Base-by-base conservation (phyloP, 64 coral and sea anemone species). In the Actinia equina region DNA sequence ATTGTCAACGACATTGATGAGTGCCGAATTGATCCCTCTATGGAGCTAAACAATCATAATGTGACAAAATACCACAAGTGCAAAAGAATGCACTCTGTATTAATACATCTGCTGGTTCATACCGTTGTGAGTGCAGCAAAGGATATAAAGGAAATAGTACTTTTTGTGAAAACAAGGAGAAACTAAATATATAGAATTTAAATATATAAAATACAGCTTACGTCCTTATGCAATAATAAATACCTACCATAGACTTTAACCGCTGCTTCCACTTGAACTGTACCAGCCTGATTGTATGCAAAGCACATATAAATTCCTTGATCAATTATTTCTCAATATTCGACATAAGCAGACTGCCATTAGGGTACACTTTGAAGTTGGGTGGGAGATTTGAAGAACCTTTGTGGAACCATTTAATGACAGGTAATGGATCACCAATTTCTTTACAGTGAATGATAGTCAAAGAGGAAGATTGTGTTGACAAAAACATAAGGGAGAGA, bases 221-320 rank as follows among this genome's bases (percentile, higher is more conserved):
- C 30, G 13, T 2, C 11, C 6, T 57, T 13, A 12, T 57, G 10
- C 11, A 57, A 6, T 57, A 57, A 2, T 82, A 17, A 54, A 22
- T 82, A 82, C 90, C 87, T 44, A 92, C 90, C 84, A 70, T 87
- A 92, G 14, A 92, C 90, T 37, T 37, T 92, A 19, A 92, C 84
- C 37, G 64, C 64, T 44, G 84, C 80, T 58, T 92, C 25, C 23
- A 23, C 71, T 54, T 65, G 22, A 25, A 59, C 41, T 1, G 77
- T 92, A 60, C 86, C 86, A 25, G 84, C 76, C 15, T 11, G 64
- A 42, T 86, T 92, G 43, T 25, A 20, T 6, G 90, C 90, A n/a
- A 23, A 87, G 42, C 90, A 92, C 0, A 62, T 76, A 52, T 92
- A 92, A 4, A 27, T 43, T 42, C 90, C 90, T 52, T 87, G 53